Evolutionary conservation across 2,113 vertebrate genomes (phyloP).

Genomic region (Tichodroma muraria): DNA sequence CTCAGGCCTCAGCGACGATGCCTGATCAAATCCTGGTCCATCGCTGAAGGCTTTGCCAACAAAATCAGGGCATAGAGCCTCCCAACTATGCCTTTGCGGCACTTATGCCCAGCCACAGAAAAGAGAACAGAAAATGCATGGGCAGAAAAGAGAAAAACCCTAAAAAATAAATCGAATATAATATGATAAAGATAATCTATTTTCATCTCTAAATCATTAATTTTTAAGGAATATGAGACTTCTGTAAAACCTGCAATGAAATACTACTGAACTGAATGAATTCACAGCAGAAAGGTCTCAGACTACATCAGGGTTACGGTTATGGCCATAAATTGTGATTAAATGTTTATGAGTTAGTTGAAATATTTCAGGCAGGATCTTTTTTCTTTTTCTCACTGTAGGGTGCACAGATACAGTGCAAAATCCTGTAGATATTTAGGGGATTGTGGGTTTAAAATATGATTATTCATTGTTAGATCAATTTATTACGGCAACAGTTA

Average conservation of each 20-base stretch:
- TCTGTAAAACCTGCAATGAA: neutral
- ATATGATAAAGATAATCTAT: neutral
- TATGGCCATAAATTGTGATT: neutral
- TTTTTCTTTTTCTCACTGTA: neutral
- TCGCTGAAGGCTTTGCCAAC: neutral
- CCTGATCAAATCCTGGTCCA: neutral
- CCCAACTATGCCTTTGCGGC: fast-evolving
- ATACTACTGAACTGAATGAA: neutral
- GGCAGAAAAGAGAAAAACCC: neutral
- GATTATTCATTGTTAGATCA: neutral
- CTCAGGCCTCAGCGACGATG: fast-evolving
- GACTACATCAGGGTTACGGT: neutral
- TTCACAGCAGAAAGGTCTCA: neutral
- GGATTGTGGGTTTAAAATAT: neutral
- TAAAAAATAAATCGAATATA: neutral
- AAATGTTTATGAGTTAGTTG: neutral
- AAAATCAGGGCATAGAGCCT: neutral
- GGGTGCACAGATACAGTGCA: neutral
- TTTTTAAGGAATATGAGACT: neutral
- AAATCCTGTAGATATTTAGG: neutral
- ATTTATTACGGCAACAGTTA: neutral
- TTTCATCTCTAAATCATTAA: neutral
- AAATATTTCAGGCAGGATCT: neutral
- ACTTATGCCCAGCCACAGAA: neutral
- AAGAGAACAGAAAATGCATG: neutral